Evolutionary conservation across 2,113 vertebrate genomes (phyloP).

Genomic region (Tetrax tetrax): DNA sequence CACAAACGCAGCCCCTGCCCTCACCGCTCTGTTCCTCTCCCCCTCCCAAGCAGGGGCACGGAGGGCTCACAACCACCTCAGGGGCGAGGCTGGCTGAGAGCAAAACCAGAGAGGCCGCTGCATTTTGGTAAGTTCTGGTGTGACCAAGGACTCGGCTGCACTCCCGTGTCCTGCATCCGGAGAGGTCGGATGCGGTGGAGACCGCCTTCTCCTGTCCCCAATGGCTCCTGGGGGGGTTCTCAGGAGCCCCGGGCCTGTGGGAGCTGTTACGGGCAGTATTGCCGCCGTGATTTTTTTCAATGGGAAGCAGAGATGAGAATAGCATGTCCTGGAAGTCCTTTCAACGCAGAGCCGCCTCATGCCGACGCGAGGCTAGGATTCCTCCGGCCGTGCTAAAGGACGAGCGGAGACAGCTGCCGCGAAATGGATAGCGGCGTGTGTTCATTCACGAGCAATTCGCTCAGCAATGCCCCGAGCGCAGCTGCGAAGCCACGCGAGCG

Average conservation of each 20-base stretch:
- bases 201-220: not conserved
- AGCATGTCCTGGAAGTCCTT: conserved; percentile 23
- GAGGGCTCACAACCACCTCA: not conserved
- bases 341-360: not conserved
- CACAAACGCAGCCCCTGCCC: not conserved
- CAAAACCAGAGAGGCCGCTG: not conserved
- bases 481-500: not conserved
- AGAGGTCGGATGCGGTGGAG: not conserved
- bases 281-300: not conserved
- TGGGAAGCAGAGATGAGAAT: conserved; percentile 20
- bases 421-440: not conserved
- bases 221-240: not conserved
- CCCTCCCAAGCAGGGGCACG: not conserved
- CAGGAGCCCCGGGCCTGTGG: not conserved
- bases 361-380: not conserved
- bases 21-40: not conserved
- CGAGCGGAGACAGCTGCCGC: not conserved
- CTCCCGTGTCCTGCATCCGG: not conserved
- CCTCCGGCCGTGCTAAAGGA: not conserved
- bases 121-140: not conserved
- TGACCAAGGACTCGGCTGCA: not conserved
- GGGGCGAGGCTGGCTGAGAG: not conserved
- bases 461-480: not conserved
- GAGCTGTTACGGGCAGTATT: not conserved
- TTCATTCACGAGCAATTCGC: conserved; percentile 52